Conservation (phyloP, 2,888 invertebrate species). For the Merodon equestris region DNA sequence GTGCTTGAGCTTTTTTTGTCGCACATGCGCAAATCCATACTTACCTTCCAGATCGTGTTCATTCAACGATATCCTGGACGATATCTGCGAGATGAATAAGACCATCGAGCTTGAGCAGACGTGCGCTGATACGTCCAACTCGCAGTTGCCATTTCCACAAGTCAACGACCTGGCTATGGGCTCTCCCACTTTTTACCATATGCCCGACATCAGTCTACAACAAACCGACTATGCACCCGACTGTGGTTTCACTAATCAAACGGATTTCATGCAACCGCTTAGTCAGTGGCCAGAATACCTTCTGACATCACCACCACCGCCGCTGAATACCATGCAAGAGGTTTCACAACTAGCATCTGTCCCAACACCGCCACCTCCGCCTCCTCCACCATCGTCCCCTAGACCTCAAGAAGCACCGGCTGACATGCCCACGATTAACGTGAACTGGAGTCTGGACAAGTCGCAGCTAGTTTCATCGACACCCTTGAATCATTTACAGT, state of each 20-base stretch:
- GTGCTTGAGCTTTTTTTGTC: neutral
- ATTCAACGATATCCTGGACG: slow-evolving; percentile 59
- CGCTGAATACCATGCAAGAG: slow-evolving; percentile 40
- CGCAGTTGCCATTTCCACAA: slow-evolving; percentile 17
- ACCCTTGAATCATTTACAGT: slow-evolving; percentile 28
- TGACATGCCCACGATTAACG: neutral
- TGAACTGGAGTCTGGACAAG: slow-evolving; percentile 3
- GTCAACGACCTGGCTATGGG: slow-evolving; percentile 11
- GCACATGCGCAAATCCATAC: neutral
- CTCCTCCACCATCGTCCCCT: neutral
- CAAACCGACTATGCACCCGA: slow-evolving; percentile 38
- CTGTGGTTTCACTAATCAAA: slow-evolving; percentile 43
- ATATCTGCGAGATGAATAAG: slow-evolving; percentile 62
- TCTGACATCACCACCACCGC: slow-evolving; percentile 33
- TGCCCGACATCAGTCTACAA: slow-evolving; percentile 45
- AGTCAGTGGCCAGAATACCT: slow-evolving; percentile 54
- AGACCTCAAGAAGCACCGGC: neutral
- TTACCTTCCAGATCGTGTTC: slow-evolving; percentile 31
- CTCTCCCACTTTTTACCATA: slow-evolving; percentile 34
- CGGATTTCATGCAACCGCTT: slow-evolving; percentile 47
- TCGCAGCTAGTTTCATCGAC: neutral
- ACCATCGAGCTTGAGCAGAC: slow-evolving; percentile 36
- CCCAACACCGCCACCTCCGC: slow-evolving; percentile 1
- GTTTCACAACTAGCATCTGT: slow-evolving; percentile 42
- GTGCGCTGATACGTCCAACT: neutral